phyloP scores from a whole-genome alignment of 2,888 invertebrate species.

The Leptopterna dolabrata region DNA sequence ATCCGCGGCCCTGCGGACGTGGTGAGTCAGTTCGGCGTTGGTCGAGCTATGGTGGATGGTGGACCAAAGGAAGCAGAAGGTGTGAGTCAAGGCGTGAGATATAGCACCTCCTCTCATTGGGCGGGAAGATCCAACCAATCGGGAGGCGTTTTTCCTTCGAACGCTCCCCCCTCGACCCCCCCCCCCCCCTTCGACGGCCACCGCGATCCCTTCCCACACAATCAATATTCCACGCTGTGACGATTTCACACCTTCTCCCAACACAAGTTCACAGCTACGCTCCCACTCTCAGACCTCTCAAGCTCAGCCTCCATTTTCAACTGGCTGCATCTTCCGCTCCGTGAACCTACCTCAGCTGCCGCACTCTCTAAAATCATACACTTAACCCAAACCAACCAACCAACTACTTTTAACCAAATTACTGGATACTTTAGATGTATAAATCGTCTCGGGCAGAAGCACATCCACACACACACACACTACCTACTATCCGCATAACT shows the following conservation, averaged over 20 bases:
- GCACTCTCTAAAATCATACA: no score
- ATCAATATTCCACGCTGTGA: constrained; percentile 40
- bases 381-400: no score
- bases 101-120: constrained; percentile 49
- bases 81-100: constrained; percentile 45
- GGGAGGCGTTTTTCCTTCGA: constrained; percentile 25
- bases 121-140: constrained; percentile 38
- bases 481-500: no score
- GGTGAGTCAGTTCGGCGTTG: not conserved
- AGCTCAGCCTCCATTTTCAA: not conserved
- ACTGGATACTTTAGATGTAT: no score
- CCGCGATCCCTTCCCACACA: not conserved
- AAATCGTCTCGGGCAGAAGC: no score
- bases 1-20: not conserved
- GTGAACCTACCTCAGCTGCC: not conserved
- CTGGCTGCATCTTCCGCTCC: not conserved
- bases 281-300: not conserved
- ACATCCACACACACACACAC: no score
- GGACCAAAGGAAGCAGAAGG: constrained; percentile 17
- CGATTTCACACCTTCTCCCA: constrained; percentile 2
- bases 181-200: not conserved
- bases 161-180: not conserved
- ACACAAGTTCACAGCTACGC: not conserved
- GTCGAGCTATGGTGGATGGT: not conserved
- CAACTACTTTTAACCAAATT: no score